A percentile compares a stretch with the other conserved stretches of the same genome.
Conservation (phyloP, 2,113 vertebrate species). For the Crypturellus undulatus region DNA sequence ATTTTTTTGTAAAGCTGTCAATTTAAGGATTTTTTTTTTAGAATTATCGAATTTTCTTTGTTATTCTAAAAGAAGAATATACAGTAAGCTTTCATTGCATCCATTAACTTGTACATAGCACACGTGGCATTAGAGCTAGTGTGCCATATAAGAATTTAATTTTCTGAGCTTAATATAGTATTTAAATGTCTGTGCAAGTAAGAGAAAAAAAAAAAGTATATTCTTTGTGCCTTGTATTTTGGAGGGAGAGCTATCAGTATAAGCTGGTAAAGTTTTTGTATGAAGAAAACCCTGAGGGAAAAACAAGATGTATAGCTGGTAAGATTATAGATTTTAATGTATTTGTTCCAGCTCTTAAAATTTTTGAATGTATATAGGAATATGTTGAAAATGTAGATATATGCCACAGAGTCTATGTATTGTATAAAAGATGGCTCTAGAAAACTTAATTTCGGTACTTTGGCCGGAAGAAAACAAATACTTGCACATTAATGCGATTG, state of each 20-base stretch:
- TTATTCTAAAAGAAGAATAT: constrained; percentile 52
- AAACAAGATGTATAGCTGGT: constrained; percentile 81
- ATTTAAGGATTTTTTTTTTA: constrained; percentile 47
- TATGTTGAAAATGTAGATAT: constrained; percentile 95
- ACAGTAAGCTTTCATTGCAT: constrained; percentile 73
- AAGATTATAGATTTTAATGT: constrained; percentile 86
- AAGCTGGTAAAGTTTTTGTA: constrained; percentile 85
- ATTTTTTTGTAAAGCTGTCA: constrained; percentile 65
- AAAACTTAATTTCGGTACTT: constrained; percentile 88
- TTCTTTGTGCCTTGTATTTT: constrained; percentile 99
- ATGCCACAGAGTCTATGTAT: constrained; percentile 99
- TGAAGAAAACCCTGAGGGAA: constrained; percentile 83
- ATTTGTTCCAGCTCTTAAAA: constrained; percentile 92
- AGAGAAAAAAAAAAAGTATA: constrained; percentile 88
- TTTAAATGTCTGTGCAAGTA: constrained; percentile 92
- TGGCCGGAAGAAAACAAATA: constrained; percentile 90
- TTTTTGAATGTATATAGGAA: constrained; percentile 98
- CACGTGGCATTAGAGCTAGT: constrained; percentile 76
- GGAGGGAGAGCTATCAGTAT: constrained; percentile 79
- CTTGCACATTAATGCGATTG: constrained; percentile 98
- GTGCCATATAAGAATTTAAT: constrained; percentile 82
- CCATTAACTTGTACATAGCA: constrained; percentile 82
- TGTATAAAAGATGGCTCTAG: constrained; percentile 99
- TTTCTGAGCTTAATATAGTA: constrained; percentile 84
- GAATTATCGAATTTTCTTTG: constrained; percentile 68